Conservation (phyloP, 2,888 invertebrate species). For the Drosophila neotestacea region DNA sequence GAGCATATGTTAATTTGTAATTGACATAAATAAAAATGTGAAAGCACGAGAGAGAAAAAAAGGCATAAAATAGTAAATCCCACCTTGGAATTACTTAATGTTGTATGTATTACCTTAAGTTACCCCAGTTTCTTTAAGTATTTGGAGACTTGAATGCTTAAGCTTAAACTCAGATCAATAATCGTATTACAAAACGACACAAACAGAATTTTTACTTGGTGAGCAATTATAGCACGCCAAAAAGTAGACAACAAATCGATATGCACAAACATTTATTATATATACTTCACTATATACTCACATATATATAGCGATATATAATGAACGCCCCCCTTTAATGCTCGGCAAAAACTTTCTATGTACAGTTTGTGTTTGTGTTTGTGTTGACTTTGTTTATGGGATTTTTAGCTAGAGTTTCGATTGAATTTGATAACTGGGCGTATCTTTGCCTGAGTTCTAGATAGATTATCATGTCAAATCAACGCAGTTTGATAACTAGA, state of each 20-base stretch:
- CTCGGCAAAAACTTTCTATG: neutral
- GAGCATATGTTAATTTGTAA: constrained; percentile 70
- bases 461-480: constrained; percentile 19
- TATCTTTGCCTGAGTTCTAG: neutral
- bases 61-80: constrained; percentile 5
- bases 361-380: constrained; percentile 1
- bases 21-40: constrained; percentile 65
- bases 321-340: constrained; percentile 20
- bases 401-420: neutral
- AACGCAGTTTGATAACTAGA: constrained; percentile 6
- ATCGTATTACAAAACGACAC: constrained; percentile 9
- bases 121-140: constrained; percentile 4
- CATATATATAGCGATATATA: neutral
- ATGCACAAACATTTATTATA: neutral
- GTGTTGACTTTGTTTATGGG: neutral
- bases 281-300: neutral
- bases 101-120: neutral
- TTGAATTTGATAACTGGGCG: constrained; percentile 10
- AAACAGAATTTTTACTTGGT: neutral
- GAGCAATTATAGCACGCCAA: constrained; percentile 10
- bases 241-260: constrained; percentile 27
- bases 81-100: constrained; percentile 5
- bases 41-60: constrained; percentile 18
- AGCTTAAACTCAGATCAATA: constrained; percentile 32
- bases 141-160: constrained; percentile 1